Conservation (phyloP, 2,888 invertebrate genomes). For the Melanchra persicariae region DNA sequence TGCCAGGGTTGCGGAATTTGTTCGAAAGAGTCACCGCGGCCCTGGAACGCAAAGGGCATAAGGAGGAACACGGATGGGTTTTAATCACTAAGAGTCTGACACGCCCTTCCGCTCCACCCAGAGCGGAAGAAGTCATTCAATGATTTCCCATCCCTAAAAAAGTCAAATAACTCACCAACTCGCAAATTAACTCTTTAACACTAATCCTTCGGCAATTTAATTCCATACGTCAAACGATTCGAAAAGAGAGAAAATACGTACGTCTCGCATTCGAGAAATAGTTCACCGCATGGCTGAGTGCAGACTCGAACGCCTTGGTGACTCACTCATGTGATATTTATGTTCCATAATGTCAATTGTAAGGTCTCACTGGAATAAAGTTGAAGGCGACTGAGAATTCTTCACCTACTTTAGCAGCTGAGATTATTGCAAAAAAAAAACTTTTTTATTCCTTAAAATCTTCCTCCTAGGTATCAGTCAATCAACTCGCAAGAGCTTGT, state of each 20-base stretch:
- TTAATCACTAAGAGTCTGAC: no score
- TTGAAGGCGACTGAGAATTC: conserved; percentile 46
- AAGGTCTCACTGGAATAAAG: conserved; percentile 40
- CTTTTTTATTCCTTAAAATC: no score
- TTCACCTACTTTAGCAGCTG: conserved; percentile 20
- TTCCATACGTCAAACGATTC: conserved; percentile 21
- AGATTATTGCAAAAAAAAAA: neutral
- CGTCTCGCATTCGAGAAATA: conserved; percentile 50
- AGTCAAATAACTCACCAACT: neutral
- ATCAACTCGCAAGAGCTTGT: no score
- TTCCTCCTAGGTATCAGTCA: neutral
- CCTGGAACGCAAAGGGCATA: no score
- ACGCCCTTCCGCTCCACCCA: no score
- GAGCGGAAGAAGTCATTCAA: no score
- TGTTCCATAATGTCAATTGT: conserved; percentile 55
- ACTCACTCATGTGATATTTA: conserved; percentile 54
- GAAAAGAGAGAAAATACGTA: conserved; percentile 44
- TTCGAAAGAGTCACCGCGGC: no score
- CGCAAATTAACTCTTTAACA: neutral
- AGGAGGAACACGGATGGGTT: no score
- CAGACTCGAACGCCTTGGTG: conserved; percentile 49
- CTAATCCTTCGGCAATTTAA: conserved; percentile 29
- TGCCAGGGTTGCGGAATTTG: no score
- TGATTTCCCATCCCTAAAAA: no score
- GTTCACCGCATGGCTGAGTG: conserved; percentile 40